phyloP scores from a whole-genome alignment of 2,113 vertebrate genomes.

The Urocolius indicus region DNA sequence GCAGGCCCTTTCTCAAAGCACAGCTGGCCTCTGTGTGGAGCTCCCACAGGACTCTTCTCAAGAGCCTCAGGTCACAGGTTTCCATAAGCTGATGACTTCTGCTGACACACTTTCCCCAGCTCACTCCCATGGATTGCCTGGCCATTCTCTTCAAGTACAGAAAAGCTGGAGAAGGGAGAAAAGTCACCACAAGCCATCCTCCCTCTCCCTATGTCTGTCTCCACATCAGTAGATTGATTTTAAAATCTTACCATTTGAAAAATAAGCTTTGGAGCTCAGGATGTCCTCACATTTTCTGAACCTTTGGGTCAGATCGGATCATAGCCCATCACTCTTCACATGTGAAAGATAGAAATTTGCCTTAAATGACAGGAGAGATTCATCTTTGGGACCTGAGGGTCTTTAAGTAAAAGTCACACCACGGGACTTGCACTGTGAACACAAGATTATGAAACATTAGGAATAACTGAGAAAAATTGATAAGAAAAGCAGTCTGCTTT shows the following conservation, averaged over 20 bases:
- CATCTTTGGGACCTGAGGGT: accelerated
- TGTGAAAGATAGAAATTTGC: background rate
- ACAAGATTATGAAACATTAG: background rate
- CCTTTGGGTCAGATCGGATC: background rate
- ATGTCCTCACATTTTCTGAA: background rate
- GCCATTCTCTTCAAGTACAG: background rate
- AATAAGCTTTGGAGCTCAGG: background rate
- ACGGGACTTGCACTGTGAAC: background rate
- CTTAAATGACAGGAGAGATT: background rate
- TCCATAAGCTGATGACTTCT: background rate
- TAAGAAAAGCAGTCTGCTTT: background rate
- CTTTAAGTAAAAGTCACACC: background rate
- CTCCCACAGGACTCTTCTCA: background rate
- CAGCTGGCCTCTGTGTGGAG: background rate
- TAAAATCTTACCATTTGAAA: background rate
- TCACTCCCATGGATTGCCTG: background rate
- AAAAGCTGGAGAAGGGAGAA: background rate
- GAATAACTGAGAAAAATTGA: background rate
- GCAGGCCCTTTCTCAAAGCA: background rate
- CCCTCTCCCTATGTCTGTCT: background rate
- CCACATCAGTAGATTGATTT: background rate
- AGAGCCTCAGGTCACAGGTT: background rate
- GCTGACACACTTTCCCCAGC: background rate
- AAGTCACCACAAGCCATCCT: background rate
- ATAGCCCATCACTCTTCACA: background rate